Evolutionary conservation across 2,113 vertebrate genomes (phyloP), one percentile per base, ranked within the genome.

Genomic region (Urocolius indicus): DNA sequence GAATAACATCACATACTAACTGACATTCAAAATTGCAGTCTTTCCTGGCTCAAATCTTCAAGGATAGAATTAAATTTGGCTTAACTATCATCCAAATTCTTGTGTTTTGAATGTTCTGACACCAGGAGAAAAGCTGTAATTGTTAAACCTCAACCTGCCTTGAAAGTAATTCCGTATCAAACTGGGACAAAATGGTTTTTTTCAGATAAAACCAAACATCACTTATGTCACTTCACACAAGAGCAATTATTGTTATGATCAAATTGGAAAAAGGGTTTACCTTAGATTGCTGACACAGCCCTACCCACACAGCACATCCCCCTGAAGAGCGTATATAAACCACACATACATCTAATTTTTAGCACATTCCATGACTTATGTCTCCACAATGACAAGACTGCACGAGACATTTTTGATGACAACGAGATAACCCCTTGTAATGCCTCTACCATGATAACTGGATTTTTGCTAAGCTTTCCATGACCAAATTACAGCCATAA

Each of bases 391-490:
- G 76, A 78, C 84, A 86, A 89, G 43, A 57, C 73, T 2, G 19
- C 73, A 82, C 43, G 65, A 84, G 92, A 81, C 52, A 5, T 75
- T 92, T 76, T 72, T 94, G 93, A 96, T 97, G 83, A 72, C 63
- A 89, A 73, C 1, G 2, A 96, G 93, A 96, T 96, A 96, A 93
- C 93, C 76, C 61, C 73, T 87, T 79, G 68, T 95, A 96, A 95
- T 84, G 83, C 93, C 76, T 95, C 83, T 86, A 95, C 94, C 94
- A 95, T 89, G 93, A 68, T 84, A 97, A 97, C 79, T 87, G 94
- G 92, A 96, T 96, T 97, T 94, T 91, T 96, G 88, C 88, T 96
- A 96, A 96, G 95, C 92, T 92, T 95, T 76, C 94, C 93, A 93
- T 76, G 94, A 90, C 83, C 92, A 93, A 96, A 96, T 96, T 93